Conservation (phyloP, 2,797 vertebrate genomes). For the Pseudopleuronectes americanus region DNA sequence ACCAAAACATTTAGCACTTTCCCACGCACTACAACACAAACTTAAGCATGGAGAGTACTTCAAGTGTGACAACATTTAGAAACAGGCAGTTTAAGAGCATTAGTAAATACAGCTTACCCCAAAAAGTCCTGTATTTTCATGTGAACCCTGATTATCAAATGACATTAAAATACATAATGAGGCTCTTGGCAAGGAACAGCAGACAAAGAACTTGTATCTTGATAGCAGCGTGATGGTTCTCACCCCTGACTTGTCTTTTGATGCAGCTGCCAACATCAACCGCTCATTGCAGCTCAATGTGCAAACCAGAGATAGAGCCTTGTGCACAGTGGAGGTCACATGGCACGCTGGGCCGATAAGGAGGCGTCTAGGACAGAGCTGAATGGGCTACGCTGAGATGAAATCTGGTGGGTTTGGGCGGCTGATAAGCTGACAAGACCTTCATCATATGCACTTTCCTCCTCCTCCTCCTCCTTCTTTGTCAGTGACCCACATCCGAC, state of each 20-base stretch:
- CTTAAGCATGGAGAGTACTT: background rate
- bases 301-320: constrained; percentile 46
- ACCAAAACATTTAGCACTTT: constrained; percentile 25
- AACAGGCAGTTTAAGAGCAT: constrained; percentile 2
- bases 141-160: constrained; percentile 28
- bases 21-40: constrained; percentile 2
- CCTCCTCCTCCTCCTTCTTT: constrained; percentile 21
- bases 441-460: constrained; percentile 50
- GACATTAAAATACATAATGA: constrained; percentile 28
- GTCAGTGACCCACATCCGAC: constrained; percentile 49
- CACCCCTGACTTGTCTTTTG: constrained; percentile 51
- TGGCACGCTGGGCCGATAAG: constrained; percentile 30
- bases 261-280: constrained; percentile 60
- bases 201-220: constrained; percentile 29
- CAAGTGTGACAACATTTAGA: constrained; percentile 5
- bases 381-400: constrained; percentile 21
- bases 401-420: constrained; percentile 43
- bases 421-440: constrained; percentile 45
- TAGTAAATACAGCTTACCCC: background rate
- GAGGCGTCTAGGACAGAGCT: constrained; percentile 20
- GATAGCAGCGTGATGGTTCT: constrained; percentile 45
- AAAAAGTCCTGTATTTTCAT: background rate
- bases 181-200: constrained; percentile 25
- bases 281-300: constrained; percentile 48
- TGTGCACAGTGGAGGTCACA: constrained; percentile 5